Conservation (phyloP, 2,113 vertebrate species). For the Chascanopsetta lugubris region DNA sequence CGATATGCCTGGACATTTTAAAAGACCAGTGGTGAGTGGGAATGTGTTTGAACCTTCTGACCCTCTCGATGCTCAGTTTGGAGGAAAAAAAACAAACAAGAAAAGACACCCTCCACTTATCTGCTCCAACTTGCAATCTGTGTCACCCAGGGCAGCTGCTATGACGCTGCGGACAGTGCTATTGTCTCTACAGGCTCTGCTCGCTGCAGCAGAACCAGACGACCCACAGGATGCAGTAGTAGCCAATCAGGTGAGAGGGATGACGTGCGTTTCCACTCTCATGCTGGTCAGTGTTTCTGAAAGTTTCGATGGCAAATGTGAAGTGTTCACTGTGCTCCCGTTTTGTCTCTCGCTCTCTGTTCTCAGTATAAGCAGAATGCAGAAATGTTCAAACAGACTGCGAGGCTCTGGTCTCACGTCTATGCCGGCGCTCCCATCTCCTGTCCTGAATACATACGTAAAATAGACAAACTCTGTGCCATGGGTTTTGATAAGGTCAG, state of each 20-base stretch:
- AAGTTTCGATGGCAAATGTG: background rate
- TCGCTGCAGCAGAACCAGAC: conserved; percentile 96
- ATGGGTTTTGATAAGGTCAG: conserved; percentile 99
- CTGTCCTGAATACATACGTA: conserved; percentile 96
- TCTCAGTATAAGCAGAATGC: conserved; percentile 97
- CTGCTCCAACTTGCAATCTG: conserved; percentile 6
- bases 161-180: conserved; percentile 98
- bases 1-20: conserved; percentile 99
- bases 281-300: background rate
- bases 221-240: conserved; percentile 98
- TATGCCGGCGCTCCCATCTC: conserved; percentile 95
- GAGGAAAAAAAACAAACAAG: background rate
- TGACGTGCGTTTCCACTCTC: background rate
- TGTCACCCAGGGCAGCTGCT: conserved; percentile 89
- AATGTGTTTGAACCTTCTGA: background rate
- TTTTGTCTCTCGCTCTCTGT: conserved; percentile 4
- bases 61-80: background rate
- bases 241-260: conserved; percentile 91
- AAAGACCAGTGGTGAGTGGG: conserved; percentile 98
- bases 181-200: conserved; percentile 93
- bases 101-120: conserved; percentile 4
- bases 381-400: conserved; percentile 99
- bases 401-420: conserved; percentile 95
- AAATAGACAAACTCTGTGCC: conserved; percentile 99
- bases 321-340: background rate